Evolutionary conservation across 2,113 vertebrate genomes (phyloP).

Genomic region (Galbula dea): DNA sequence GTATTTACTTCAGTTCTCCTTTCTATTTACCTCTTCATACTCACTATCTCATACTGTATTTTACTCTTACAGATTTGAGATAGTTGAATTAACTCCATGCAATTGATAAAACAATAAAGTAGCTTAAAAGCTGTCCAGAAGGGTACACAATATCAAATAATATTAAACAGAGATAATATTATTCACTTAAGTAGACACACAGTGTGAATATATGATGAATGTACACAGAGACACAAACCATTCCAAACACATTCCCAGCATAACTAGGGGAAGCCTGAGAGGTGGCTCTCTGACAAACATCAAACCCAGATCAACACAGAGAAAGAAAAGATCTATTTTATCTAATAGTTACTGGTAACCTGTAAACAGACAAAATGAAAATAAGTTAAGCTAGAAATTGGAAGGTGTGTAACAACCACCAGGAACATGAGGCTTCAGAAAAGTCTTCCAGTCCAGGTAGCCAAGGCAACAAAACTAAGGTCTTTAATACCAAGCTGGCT

Average conservation of each 20-base stretch:
- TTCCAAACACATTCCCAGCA: background rate
- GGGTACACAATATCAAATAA: background rate
- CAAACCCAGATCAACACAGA: background rate
- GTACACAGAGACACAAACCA: conserved; percentile 3
- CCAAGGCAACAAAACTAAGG: conserved; percentile 24
- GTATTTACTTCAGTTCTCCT: background rate
- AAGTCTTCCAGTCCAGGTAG: background rate
- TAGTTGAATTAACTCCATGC: background rate
- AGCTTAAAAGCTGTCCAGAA: background rate
- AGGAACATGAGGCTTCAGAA: background rate
- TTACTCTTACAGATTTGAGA: background rate
- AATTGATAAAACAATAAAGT: background rate
- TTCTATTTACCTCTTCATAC: background rate
- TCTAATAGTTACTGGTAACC: background rate
- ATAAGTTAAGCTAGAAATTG: conserved; percentile 10
- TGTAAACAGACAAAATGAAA: background rate
- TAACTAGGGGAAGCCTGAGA: background rate
- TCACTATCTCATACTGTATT: background rate
- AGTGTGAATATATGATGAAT: background rate
- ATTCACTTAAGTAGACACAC: background rate
- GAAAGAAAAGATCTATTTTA: background rate
- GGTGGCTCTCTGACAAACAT: background rate
- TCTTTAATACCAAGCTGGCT: conserved; percentile 4
- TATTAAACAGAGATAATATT: background rate
- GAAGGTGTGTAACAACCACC: background rate